Percentiles rank a stretch among this genome's conserved stretches.
Evolutionary conservation across 2,797 vertebrate species (phyloP).

Genomic region (Oreochromis mossambicus): DNA sequence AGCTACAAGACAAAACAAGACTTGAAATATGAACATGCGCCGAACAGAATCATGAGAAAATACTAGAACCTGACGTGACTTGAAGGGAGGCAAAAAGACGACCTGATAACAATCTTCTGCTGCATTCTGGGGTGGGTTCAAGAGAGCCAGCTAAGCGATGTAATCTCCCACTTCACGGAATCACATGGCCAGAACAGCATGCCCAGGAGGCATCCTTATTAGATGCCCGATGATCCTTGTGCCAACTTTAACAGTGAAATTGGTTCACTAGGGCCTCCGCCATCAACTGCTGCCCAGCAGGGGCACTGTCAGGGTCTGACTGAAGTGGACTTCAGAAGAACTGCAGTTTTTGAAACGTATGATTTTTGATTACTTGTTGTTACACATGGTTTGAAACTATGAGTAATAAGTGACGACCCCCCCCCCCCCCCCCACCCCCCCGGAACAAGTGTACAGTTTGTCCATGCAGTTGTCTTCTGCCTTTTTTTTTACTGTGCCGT

Average conservation of each 20-base stretch:
- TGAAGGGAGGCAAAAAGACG: not conserved
- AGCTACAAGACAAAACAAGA: not conserved
- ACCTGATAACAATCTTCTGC: not conserved
- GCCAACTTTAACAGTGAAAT: not conserved
- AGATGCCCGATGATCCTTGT: accelerated
- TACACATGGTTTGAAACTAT: accelerated
- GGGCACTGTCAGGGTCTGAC: not conserved
- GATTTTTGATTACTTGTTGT: not conserved
- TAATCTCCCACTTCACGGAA: accelerated
- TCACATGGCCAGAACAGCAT: not conserved
- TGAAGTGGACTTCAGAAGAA: accelerated
- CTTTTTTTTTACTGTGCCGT: not conserved
- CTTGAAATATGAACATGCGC: not conserved
- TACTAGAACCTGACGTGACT: not conserved
- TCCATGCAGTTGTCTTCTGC: not conserved
- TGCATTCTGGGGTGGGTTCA: not conserved
- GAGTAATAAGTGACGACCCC: accelerated
- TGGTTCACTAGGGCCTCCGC: accelerated
- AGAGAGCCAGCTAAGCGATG: not conserved
- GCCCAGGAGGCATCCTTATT: not conserved
- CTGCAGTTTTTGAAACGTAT: accelerated
- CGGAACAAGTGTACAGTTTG: not conserved
- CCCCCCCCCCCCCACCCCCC: accelerated
- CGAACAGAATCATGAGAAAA: not conserved
- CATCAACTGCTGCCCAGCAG: not conserved